Evolutionary conservation across 2,888 invertebrate species (phyloP), one percentile per base, ranked within the genome.

Genomic region (Beris morrisii): DNA sequence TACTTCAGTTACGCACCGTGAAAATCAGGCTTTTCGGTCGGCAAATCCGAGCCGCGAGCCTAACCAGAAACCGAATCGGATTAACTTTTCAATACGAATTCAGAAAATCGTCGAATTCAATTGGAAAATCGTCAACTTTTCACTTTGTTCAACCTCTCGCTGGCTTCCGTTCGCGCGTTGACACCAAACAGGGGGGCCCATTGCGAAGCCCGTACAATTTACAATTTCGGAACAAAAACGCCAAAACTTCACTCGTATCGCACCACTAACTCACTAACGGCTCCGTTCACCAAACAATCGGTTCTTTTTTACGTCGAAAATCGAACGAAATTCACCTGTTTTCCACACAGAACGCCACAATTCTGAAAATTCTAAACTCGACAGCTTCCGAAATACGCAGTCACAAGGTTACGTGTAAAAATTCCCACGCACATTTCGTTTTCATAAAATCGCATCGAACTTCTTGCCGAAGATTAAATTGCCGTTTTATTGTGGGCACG

Each of bases 301-400:
- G 43, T 22, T 56, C 15, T n/a, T n/a, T 22, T 43, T 56, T 43
- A 38, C 56, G 5, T 9, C 31, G 22, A 22, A 31, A 59, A 46
- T 52, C 15, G 13, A n/a, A 52, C 12, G 50, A 38, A 31, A 31
- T 61, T 61, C 61, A 52, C 52, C 61, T 61, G 61, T 43, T 61
- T 59, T 61, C 15, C 61, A 50, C 43, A 61, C 64, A 64, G 54
- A 53, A 53, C 64, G 64, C 54, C 46, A 54, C 64, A 64, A 53
- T 64, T 61, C 54, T 64, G 53, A 44, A n/a, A 53, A 55, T 45
- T 65, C 64, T 65, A 45, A 38, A 38, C 55, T 56, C 32, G 73
- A 73, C 70, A 70, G 75, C 79, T 78, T 76, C 79, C 74, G 80
- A 78, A 78, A 75, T 79, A 79, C 79, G 80, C 79, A 75, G 73